phyloP scores from a whole-genome alignment of 2,888 invertebrate genomes.

The Archaeoteleia sp. region DNA sequence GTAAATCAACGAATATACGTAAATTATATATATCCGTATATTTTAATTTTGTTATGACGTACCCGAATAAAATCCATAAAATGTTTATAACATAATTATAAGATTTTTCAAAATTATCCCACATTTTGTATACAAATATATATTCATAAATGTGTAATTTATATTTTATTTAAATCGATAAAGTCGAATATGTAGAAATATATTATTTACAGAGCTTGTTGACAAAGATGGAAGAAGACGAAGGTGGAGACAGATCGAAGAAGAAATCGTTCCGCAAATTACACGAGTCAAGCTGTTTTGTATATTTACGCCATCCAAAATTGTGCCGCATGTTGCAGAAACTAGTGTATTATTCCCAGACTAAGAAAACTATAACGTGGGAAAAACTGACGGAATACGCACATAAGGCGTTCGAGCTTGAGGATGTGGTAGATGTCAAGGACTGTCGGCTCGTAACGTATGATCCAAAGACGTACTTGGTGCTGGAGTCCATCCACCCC shows the following conservation, averaged over 20 bases:
- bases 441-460: conserved; percentile 81
- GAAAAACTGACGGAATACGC: conserved; percentile 79
- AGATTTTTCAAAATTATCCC: conserved; percentile 3
- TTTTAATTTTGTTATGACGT: conserved; percentile 3
- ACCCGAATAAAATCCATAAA: no score
- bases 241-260: no score
- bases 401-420: conserved; percentile 78
- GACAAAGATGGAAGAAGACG: conserved; percentile 79
- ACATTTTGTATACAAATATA: not conserved
- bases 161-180: not conserved
- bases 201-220: conserved; percentile 76
- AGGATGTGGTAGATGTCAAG: conserved; percentile 78
- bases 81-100: no score
- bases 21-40: not conserved
- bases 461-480: no score
- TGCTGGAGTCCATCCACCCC: no score
- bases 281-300: conserved; percentile 66
- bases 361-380: no score
- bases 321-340: no score
- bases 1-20: conserved; percentile 76
- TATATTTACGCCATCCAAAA: no score
- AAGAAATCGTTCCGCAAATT: no score
- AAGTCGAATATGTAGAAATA: no score
- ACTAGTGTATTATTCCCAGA: conserved; percentile 77
- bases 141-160: conserved; percentile 6